A percentile compares a stretch with the other conserved stretches of the same genome.
These are phyloP conservation scores for Alentia gelatinosa DNA, from an alignment of 2,888 invertebrate genomes.

Conservation along the genomic window DNA sequence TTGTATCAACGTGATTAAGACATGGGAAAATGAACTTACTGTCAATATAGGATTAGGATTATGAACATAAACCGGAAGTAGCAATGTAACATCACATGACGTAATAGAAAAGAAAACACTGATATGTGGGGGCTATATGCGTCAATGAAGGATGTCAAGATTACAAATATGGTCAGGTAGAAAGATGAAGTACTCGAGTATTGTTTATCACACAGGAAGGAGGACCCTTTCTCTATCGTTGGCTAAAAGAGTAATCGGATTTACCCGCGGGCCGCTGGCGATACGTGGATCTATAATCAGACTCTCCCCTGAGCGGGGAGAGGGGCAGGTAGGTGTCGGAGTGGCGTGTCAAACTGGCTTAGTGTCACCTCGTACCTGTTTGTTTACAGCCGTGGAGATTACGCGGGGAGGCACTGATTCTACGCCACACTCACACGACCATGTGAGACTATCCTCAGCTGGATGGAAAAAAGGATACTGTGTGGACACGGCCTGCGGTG, in stretches of 20 bases:
- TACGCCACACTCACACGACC: background rate
- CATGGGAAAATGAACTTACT: no score
- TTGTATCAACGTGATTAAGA: no score
- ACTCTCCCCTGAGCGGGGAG: background rate
- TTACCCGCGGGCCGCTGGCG: background rate
- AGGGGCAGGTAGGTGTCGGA: background rate
- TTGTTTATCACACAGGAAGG: background rate
- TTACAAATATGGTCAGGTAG: no score
- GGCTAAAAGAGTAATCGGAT: background rate
- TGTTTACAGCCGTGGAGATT: background rate
- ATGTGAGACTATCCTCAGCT: background rate
- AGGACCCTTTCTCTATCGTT: background rate
- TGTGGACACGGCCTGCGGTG: no score
- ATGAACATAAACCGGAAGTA: no score
- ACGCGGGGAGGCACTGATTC: background rate
- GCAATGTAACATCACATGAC: no score
- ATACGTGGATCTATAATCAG: background rate
- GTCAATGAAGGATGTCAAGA: no score
- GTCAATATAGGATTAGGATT: no score
- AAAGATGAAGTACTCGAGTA: no score
- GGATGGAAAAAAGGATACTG: no score
- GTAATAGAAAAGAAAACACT: no score
- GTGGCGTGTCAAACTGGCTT: background rate
- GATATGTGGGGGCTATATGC: no score
- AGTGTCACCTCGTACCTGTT: background rate